Percentiles rank a stretch among this genome's conserved stretches.
Conservation (phyloP, 2,113 vertebrate species). For the Datnioides undecimradiatus region DNA sequence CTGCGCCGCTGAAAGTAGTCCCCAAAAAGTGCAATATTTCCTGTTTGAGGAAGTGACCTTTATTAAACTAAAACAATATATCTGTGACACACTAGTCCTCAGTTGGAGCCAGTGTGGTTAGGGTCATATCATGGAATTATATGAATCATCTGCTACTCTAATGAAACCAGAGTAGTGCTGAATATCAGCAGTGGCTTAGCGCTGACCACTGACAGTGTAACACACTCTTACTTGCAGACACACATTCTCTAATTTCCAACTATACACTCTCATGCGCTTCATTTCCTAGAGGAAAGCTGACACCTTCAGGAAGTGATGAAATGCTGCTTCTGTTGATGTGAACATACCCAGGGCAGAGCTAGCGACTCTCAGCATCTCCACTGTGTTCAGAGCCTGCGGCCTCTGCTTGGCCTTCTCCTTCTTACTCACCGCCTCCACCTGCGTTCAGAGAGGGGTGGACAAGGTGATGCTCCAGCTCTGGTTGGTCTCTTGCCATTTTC, state of each 20-base stretch:
- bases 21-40: no score
- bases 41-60: no score
- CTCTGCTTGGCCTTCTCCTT: constrained; percentile 98
- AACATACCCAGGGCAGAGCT: constrained; percentile 93
- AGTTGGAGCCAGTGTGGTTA: no score
- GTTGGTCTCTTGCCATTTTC: not conserved
- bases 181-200: no score
- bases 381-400: constrained; percentile 95
- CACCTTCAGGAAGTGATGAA: not conserved
- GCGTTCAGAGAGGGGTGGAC: constrained; percentile 11
- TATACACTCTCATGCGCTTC: not conserved
- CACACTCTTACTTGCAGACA: not conserved
- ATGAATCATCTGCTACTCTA: no score
- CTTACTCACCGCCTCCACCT: constrained; percentile 95
- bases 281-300: not conserved
- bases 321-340: not conserved
- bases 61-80: no score
- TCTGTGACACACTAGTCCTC: no score
- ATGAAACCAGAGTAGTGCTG: no score
- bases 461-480: not conserved
- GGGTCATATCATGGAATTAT: no score
- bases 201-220: no score
- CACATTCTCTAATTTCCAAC: not conserved
- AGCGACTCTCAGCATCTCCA: constrained; percentile 97
- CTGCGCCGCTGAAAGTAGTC: no score